Percentiles rank a stretch among this genome's conserved stretches.
These are phyloP conservation scores for Scomber scombrus DNA, from an alignment of 2,113 vertebrate species.

Conservation along the genomic window DNA sequence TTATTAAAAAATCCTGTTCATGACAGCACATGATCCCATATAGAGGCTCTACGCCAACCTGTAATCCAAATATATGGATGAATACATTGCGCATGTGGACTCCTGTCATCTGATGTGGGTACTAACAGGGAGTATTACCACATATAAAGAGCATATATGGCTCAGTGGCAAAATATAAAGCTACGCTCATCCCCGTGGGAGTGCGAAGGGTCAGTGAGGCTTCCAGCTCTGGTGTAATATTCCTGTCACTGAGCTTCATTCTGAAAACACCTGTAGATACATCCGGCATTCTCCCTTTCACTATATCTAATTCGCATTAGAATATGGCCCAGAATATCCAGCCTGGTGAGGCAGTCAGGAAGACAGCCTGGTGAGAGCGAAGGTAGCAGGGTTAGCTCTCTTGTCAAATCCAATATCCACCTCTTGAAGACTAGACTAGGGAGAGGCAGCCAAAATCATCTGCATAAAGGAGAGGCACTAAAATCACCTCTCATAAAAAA, in stretches of 20 bases:
- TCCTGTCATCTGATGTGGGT: slow-evolving; percentile 51
- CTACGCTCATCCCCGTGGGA: slow-evolving; percentile 41
- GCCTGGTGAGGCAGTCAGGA: slow-evolving; percentile 51
- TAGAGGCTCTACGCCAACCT: slow-evolving; percentile 35
- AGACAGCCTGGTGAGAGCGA: slow-evolving; percentile 67
- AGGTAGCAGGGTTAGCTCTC: slow-evolving; percentile 74
- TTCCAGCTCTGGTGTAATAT: slow-evolving; percentile 49
- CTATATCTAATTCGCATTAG: slow-evolving; percentile 68
- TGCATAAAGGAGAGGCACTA: slow-evolving; percentile 78
- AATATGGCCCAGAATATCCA: slow-evolving; percentile 67
- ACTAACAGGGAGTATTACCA: slow-evolving; percentile 45
- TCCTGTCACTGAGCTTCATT: slow-evolving; percentile 56
- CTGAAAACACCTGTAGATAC: slow-evolving; percentile 72
- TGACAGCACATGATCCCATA: slow-evolving; percentile 43
- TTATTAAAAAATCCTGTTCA: slow-evolving; percentile 40
- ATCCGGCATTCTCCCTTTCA: slow-evolving; percentile 53
- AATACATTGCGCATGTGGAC: slow-evolving; percentile 21
- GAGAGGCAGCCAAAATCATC: slow-evolving; percentile 76
- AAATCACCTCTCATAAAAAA: slow-evolving; percentile 81
- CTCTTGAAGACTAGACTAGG: slow-evolving; percentile 72
- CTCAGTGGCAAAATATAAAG: slow-evolving; percentile 49
- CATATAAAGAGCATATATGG: slow-evolving; percentile 51
- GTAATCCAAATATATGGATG: slow-evolving; percentile 52
- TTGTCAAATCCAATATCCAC: slow-evolving; percentile 79
- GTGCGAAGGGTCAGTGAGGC: slow-evolving; percentile 64